Percentiles rank a stretch among this genome's conserved stretches.
Conservation (phyloP, 2,113 vertebrate species). For the Nycticorax nycticorax region DNA sequence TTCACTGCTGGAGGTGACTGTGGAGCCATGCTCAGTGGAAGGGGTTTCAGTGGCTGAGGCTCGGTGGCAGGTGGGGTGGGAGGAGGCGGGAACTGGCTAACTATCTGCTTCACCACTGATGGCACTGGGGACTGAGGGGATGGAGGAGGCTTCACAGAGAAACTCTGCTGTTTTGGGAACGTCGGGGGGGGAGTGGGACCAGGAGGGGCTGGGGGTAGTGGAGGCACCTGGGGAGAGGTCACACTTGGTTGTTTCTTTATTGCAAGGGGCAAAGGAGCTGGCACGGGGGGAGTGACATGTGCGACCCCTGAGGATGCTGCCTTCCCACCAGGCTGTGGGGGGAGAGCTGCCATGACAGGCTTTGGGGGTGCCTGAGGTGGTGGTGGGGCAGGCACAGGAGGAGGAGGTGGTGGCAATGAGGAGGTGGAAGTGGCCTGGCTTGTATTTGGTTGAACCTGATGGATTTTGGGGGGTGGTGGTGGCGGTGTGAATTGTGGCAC, state of each 20-base stretch:
- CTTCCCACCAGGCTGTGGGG: conserved; percentile 75
- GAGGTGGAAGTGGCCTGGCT: neutral
- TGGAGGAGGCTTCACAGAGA: conserved; percentile 75
- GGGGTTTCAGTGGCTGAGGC: conserved; percentile 64
- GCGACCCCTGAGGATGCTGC: conserved; percentile 6
- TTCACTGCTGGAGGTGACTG: conserved; percentile 92
- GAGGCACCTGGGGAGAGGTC: conserved; percentile 72
- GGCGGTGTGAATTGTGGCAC: conserved; percentile 77
- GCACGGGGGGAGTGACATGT: conserved; percentile 55
- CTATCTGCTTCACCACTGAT: conserved; percentile 87
- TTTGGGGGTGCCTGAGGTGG: conserved; percentile 81
- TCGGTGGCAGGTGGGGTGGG: conserved; percentile 65
- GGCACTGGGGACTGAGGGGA: conserved; percentile 75
- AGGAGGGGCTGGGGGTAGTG: conserved; percentile 48
- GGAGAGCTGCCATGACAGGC: conserved; percentile 70
- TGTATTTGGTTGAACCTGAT: conserved; percentile 77
- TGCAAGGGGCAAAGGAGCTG: conserved; percentile 70
- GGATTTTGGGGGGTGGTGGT: conserved; percentile 77
- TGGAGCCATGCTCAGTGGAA: conserved; percentile 71
- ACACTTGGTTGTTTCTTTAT: conserved; percentile 86
- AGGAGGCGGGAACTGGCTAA: conserved; percentile 87
- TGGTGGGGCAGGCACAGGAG: conserved; percentile 57
- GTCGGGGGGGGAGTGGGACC: conserved; percentile 82
- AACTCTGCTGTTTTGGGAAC: conserved; percentile 88
- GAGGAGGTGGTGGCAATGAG: conserved; percentile 58